A percentile compares a stretch with the other conserved stretches of the same genome.
These are phyloP conservation scores for Spinibarbus caldwelli DNA, from an alignment of 2,797 vertebrate genomes.

Conservation along the genomic window DNA sequence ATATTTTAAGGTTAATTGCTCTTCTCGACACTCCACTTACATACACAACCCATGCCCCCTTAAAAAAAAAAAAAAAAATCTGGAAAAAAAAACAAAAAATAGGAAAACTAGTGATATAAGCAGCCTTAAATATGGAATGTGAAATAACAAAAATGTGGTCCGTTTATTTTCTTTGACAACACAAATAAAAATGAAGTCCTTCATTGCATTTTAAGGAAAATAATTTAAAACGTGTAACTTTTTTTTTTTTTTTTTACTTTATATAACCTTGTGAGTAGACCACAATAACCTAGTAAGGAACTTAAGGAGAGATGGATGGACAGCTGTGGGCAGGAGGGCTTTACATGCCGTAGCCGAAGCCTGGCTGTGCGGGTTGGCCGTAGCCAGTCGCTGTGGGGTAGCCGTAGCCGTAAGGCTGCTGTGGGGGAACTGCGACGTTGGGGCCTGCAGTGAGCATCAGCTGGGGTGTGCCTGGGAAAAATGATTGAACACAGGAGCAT, in stretches of 20 bases:
- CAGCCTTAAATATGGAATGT: slow-evolving; percentile 96
- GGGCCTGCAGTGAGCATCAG: slow-evolving; percentile 98
- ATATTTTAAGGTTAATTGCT: slow-evolving; percentile 82
- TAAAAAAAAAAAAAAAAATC: slow-evolving; percentile 73
- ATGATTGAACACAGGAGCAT: not conserved
- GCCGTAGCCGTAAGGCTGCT: slow-evolving; percentile 93
- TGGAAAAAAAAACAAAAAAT: slow-evolving; percentile 59
- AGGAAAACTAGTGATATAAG: slow-evolving; percentile 74
- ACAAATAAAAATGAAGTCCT: slow-evolving; percentile 92
- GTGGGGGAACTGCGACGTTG: slow-evolving; percentile 93
- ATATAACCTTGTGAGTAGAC: slow-evolving; percentile 89
- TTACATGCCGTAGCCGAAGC: slow-evolving; percentile 98
- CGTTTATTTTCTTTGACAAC: slow-evolving; percentile 82
- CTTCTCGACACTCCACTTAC: slow-evolving; percentile 85
- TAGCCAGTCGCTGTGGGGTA: slow-evolving; percentile 85
- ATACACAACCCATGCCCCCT: slow-evolving; percentile 84
- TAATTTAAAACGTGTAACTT: slow-evolving; percentile 74
- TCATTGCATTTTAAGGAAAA: slow-evolving; percentile 83
- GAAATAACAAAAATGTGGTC: slow-evolving; percentile 84
- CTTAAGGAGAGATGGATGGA: slow-evolving; percentile 83
- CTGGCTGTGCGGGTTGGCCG: slow-evolving; percentile 85
- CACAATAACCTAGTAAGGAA: slow-evolving; percentile 87
- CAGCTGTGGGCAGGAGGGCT: slow-evolving; percentile 66
- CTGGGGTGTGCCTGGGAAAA: slow-evolving; percentile 89
- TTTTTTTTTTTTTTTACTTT: slow-evolving; percentile 73